Evolutionary conservation across 2,113 vertebrate genomes (phyloP), one percentile per base, ranked within the genome.

Genomic region (Phalacrocorax pelagicus): DNA sequence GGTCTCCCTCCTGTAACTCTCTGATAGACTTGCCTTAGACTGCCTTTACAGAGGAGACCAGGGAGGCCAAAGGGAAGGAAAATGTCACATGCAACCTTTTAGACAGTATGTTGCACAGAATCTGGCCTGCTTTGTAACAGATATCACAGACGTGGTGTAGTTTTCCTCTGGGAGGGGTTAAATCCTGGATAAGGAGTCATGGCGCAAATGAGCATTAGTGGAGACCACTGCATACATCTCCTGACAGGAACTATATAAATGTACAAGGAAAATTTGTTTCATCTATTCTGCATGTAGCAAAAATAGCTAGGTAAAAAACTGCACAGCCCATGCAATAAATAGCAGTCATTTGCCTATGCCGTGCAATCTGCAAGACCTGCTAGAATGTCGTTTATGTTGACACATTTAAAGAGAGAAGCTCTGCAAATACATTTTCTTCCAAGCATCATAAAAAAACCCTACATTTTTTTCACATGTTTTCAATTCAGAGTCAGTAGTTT

Each of bases 371-470:
- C 88, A 88, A 92, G 95, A 93, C 92, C 83, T 81, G 74, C 71
- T 90, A 93, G 79, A 63, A 81, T 94, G 94, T 92, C 95, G 83
- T 96, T 97, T 94, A 94, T 78, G 88, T 88, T 94, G 93, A 90
- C 92, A 95, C 82, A 72, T 96, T 95, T 95, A 88, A 93, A 90
- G 88, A 92, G 70, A 85, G 82, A 90, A 82, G 38, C 86, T 90
- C 93, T 78, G 85, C 73, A 88, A 90, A 97, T 90, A 59, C 93
- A 71, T 94, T 92, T 95, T 83, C 79, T 93, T 92, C 89, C 82
- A 92, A 88, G 62, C 51, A 36, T 61, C 74, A 61, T 91, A 73
- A 95, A 95, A 96, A 88, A 58, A 1, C 1, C 42, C 38, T 63
- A 46, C 46, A 9, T 54, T 81, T 81, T 75, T 92, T 92, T 32